Evolutionary conservation across 2,888 invertebrate genomes (phyloP), one percentile per base, ranked within the genome.

Genomic region (Xanthorhoe spadicearia): DNA sequence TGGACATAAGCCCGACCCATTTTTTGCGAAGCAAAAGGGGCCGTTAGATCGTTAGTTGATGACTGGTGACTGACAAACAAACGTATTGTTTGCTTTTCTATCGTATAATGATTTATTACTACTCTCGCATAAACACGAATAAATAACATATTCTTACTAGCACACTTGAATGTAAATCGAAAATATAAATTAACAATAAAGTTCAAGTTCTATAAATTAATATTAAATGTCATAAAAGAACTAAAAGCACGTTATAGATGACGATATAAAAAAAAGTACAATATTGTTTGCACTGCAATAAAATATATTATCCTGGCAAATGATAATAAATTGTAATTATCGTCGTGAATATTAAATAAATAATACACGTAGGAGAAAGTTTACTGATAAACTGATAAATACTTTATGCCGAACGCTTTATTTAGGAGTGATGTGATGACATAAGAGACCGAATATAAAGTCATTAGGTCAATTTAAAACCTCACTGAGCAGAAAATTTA

Each of bases 51-150:
- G 84, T 86, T 84, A 81, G 75, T 75, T 79, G 77, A 83, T 83
- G 52, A 84, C 51, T 59, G 15, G 78, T 77, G 72, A 79, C 86
- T 84, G 86, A 85, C 87, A 89, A 87, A 90, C 86, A 86, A 83
- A 84, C 78, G 76, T 74, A 86, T 88, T 88, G 86, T 87, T 85
- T 85, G 81, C 81, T 84, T 84, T 82, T 85, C 83, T 82, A 81
- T 78, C 77, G 74, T 71, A 72, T 73, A 77, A 78, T 89, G 88
- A 89, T 91, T 90, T 87, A 89, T 89, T 80, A 79, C 72, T 64
- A 17, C 17, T 48, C 71, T 70, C 61, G 46, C 48, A 66, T 56
- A 61, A 66, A 66, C 65, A 60, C 52, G 51, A 59, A 66, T 63
- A 74, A 69, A 75, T 74, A 71, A 48, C 15, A 13, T 43, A 13